Percentiles rank a stretch among this genome's conserved stretches.
Conservation (phyloP, 2,797 vertebrate genomes). For the Rhinophrynus dorsalis region DNA sequence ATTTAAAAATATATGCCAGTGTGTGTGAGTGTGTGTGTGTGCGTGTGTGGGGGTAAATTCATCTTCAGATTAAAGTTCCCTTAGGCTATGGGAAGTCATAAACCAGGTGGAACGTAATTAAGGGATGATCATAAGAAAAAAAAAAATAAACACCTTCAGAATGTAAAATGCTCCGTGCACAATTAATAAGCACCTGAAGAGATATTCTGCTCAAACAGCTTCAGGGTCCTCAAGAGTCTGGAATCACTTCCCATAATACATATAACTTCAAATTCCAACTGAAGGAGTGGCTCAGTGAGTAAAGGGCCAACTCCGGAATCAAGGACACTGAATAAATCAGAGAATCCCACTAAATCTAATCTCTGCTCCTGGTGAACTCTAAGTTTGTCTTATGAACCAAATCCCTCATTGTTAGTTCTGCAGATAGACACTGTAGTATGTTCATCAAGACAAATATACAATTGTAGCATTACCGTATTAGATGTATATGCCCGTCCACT, state of each 20-base stretch:
- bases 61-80: constrained; percentile 29
- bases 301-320: neutral
- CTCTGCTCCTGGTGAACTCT: too few species aligned
- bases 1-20: constrained; percentile 32
- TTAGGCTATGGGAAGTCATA: constrained; percentile 18
- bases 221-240: constrained; percentile 12
- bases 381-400: too few species aligned
- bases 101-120: constrained; percentile 44
- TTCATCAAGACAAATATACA: too few species aligned
- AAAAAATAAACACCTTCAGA: neutral
- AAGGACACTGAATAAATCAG: too few species aligned
- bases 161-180: neutral
- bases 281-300: neutral
- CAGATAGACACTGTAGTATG: too few species aligned
- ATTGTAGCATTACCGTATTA: too few species aligned
- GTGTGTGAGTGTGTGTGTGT: constrained; percentile 8
- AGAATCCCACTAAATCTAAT: too few species aligned
- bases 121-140: constrained; percentile 16
- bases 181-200: constrained; percentile 10
- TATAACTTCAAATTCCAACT: neutral
- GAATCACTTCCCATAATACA: neutral
- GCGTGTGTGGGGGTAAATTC: too few species aligned
- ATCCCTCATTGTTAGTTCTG: too few species aligned
- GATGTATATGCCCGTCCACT: too few species aligned
- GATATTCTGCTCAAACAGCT: constrained; percentile 8